These are phyloP conservation scores for Holacanthus passer DNA, from an alignment of 2,113 vertebrate species.

Conservation along the genomic window DNA sequence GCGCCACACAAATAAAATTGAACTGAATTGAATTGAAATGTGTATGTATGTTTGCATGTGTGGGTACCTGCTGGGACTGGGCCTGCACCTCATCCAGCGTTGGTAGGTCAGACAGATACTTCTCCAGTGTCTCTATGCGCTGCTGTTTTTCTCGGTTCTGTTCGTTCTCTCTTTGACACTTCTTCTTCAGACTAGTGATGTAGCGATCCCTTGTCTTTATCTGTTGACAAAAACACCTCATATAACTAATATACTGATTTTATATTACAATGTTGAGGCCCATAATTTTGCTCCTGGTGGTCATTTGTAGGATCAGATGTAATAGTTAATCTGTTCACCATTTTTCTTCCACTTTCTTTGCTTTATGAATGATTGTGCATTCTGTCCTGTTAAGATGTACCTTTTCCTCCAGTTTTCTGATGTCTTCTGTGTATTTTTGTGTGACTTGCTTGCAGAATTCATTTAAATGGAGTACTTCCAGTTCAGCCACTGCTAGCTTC, in stretches of 20 bases:
- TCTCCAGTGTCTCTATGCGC: constrained; percentile 96
- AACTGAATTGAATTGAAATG: no score
- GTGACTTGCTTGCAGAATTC: constrained; percentile 90
- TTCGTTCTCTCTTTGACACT: constrained; percentile 92
- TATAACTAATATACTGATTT: not conserved
- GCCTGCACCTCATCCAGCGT: constrained; percentile 91
- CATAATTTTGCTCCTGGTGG: no score
- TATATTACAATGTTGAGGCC: not conserved
- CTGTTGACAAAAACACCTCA: constrained; percentile 73
- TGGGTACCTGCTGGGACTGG: constrained; percentile 90
- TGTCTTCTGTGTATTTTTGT: constrained; percentile 91
- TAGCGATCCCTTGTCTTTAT: constrained; percentile 97
- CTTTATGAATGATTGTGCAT: not conserved
- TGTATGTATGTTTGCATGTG: not conserved
- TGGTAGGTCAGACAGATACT: constrained; percentile 94
- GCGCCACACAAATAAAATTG: no score
- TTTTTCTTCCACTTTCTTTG: not conserved
- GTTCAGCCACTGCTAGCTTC: constrained; percentile 88
- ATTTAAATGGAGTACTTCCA: constrained; percentile 89
- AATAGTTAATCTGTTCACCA: not conserved
- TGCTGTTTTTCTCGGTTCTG: constrained; percentile 95
- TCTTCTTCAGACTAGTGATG: constrained; percentile 96
- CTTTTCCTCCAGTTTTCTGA: constrained; percentile 96
- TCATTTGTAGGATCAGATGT: not conserved
- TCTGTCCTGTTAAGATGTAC: constrained; percentile 71